Conservation (phyloP, 2,797 vertebrate genomes). For the Pantherophis alleghaniensis region DNA sequence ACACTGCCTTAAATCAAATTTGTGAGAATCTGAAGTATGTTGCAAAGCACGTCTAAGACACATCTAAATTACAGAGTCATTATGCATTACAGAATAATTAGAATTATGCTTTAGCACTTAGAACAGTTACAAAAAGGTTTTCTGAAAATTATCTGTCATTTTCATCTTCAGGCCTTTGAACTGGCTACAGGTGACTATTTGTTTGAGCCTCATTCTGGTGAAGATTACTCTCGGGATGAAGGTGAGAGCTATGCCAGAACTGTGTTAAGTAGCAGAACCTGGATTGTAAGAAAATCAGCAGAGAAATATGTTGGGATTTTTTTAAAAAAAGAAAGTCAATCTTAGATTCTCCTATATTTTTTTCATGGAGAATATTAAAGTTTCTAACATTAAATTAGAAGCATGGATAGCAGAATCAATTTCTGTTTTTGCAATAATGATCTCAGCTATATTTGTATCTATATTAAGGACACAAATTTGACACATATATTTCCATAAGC, state of each 20-base stretch:
- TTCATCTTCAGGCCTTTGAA: conserved; percentile 86
- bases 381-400: neutral
- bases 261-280: neutral
- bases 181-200: conserved; percentile 96
- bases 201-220: conserved; percentile 96
- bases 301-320: neutral
- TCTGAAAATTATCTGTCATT: conserved; percentile 7
- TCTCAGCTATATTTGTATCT: neutral
- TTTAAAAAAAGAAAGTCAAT: neutral
- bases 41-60: neutral
- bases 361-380: neutral
- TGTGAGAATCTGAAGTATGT: neutral
- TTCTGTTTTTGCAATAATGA: neutral
- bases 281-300: neutral
- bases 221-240: conserved; percentile 97
- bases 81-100: neutral
- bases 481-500: neutral
- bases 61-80: neutral
- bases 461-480: neutral
- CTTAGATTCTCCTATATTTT: neutral
- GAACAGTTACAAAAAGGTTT: neutral
- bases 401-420: neutral
- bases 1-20: neutral
- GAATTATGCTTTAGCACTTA: neutral
- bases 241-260: conserved; percentile 68